Conservation (phyloP, 2,797 vertebrate genomes). For the Diplodus sargus region DNA sequence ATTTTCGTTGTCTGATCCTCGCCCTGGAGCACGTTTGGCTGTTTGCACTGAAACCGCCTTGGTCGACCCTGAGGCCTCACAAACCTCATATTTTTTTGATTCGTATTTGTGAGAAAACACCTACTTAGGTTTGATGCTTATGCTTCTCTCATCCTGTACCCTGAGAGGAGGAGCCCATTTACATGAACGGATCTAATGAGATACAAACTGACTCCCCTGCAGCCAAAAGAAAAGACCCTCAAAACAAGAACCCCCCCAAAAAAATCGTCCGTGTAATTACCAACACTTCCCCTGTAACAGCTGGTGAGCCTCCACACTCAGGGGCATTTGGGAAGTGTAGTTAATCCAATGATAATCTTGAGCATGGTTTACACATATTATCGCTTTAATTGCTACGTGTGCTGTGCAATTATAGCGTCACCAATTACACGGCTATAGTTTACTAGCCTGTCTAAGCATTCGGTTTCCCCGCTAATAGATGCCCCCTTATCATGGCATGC, state of each 20-base stretch:
- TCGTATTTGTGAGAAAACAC: conserved; percentile 19
- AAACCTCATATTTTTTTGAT: conserved; percentile 4
- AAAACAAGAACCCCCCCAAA: conserved; percentile 51
- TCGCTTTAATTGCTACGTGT: conserved; percentile 76
- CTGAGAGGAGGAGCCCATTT: conserved; percentile 50
- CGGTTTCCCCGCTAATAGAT: conserved; percentile 66
- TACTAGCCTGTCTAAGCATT: conserved; percentile 67
- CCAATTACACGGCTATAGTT: conserved; percentile 78
- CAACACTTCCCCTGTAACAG: conserved; percentile 69
- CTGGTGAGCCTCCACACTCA: conserved; percentile 74
- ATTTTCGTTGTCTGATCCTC: background rate
- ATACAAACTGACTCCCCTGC: conserved; percentile 50
- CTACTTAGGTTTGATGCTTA: conserved; percentile 6
- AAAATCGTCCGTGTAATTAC: conserved; percentile 72
- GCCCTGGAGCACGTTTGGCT: background rate
- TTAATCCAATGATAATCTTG: conserved; percentile 83
- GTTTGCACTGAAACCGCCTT: background rate
- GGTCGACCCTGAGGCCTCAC: conserved; percentile 20
- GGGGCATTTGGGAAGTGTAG: conserved; percentile 79
- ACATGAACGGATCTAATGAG: conserved; percentile 53
- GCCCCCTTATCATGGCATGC: conserved; percentile 53
- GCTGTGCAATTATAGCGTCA: conserved; percentile 71
- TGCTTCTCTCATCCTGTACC: conserved; percentile 18
- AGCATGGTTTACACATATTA: conserved; percentile 79
- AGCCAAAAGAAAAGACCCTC: conserved; percentile 52